Base-by-base conservation (phyloP, 2,888 invertebrate species). In the Drosophila prolongata region DNA sequence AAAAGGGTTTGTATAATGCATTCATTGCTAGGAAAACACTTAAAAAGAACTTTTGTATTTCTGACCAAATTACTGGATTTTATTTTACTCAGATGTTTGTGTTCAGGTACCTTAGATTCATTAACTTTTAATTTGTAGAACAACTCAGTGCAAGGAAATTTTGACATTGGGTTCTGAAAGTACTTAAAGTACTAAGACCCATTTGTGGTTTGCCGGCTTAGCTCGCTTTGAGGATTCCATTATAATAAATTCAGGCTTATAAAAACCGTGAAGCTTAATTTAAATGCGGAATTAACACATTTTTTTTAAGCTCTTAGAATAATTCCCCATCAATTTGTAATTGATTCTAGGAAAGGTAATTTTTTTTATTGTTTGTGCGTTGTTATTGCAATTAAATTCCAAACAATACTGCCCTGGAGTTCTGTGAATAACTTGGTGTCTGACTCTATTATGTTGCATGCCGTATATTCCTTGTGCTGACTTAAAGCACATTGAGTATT, bases 401-500 rank as follows among this genome's bases (percentile, higher is more conserved):
- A 10, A 60, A 30, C 13, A 40, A 58, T 14, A 34, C 9, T 3
- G 16, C 44, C 35, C 13, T n/a, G 10, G n/a, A 30, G 46, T 13
- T 37, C 27, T 46, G 57, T 27, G 14, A 44, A 46, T n/a, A 19
- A 34, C 30, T 24, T 56, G 46, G 14, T 24, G 44, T 16, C 47
- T 47, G 47, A 24, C n/a, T 62, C 34, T 34, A 62, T 61, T 62
- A 24, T 19, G 61, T 14, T 16, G 24, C 24, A 4, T 24, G 16
- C 9, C n/a, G 11, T 38, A 4, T 60, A 60, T 60, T 34, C 46
- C 24, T 62, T 47, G 38, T 14, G 8, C 24, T 10, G 40, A 14
- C n/a, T 47, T 13, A 14, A 40, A 8, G 19, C 11, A 47, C 64
- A n/a, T 34, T 24, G 24, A 14, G 46, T 34, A 38, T 47, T 61